Evolutionary conservation across 2,113 vertebrate genomes (phyloP).

Genomic region (Pygoscelis antarcticus): DNA sequence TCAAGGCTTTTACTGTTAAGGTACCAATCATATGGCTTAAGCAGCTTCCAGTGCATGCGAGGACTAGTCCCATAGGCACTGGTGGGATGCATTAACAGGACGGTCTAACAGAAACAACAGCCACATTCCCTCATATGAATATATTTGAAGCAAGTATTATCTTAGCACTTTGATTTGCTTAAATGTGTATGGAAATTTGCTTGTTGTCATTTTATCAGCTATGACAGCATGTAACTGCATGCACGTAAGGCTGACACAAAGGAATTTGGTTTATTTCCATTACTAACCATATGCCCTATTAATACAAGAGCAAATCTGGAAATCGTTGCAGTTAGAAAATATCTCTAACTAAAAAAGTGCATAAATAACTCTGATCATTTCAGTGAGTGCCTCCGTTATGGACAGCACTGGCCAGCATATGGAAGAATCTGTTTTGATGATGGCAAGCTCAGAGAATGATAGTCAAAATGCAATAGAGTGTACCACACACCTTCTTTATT

Average conservation of each 20-base stretch:
- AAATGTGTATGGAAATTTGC: neutral
- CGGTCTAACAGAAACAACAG: neutral
- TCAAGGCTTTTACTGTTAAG: neutral
- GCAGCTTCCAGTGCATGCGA: neutral
- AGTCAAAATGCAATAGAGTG: neutral
- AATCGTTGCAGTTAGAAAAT: neutral
- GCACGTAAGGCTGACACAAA: neutral
- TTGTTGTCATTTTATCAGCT: neutral
- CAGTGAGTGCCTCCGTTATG: neutral
- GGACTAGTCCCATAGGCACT: neutral
- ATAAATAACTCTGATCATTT: neutral
- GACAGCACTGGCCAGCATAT: neutral
- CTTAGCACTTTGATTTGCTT: neutral
- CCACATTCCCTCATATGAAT: neutral
- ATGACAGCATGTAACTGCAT: neutral
- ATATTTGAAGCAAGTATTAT: neutral
- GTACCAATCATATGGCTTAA: neutral
- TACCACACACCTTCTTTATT: neutral
- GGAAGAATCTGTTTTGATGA: neutral
- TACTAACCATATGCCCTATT: neutral
- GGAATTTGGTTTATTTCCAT: neutral
- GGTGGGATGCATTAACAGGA: neutral
- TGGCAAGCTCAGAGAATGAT: neutral
- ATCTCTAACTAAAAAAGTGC: neutral
- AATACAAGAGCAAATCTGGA: neutral